These are phyloP conservation scores for Hiodon tergisus DNA, from an alignment of 2,113 vertebrate genomes.

Conservation along the genomic window DNA sequence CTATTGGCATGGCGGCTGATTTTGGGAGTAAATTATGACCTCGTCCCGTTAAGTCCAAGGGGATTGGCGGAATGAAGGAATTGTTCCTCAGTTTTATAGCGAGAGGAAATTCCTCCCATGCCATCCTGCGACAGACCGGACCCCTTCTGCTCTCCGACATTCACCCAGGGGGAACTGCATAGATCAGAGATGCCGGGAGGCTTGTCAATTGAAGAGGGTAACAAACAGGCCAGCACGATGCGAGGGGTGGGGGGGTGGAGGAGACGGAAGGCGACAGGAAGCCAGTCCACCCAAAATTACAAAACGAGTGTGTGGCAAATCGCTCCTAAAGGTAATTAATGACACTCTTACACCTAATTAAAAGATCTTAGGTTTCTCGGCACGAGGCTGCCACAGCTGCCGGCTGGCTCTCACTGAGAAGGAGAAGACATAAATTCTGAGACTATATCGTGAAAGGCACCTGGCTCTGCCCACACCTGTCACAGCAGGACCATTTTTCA, in stretches of 20 bases:
- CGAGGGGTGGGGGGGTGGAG: conserved; percentile 43
- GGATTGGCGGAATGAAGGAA: conserved; percentile 64
- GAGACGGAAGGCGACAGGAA: conserved; percentile 47
- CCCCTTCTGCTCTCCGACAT: conserved; percentile 11
- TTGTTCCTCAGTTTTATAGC: conserved; percentile 49
- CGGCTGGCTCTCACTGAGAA: conserved; percentile 61
- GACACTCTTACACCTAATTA: conserved; percentile 87
- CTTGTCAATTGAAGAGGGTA: conserved; percentile 40
- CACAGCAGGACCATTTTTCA: conserved; percentile 75
- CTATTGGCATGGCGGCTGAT: conserved; percentile 13
- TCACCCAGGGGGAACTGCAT: conserved; percentile 41
- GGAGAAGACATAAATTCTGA: conserved; percentile 82
- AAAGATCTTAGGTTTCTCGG: conserved; percentile 87
- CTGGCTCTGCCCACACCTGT: conserved; percentile 81
- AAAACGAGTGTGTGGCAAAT: conserved; percentile 53
- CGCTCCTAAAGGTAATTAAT: conserved; percentile 77
- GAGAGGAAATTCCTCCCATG: too few relatives aligned
- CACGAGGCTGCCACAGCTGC: conserved; percentile 83
- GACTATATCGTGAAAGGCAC: conserved; percentile 76
- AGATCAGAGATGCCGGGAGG: conserved; percentile 48
- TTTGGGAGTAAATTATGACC: conserved; percentile 57
- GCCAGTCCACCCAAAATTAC: conserved; percentile 52
- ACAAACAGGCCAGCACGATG: conserved; percentile 33
- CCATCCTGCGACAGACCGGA: too few relatives aligned
- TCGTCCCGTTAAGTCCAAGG: conserved; percentile 58